Evolutionary conservation across 2,113 vertebrate genomes (phyloP).

Genomic region (Myrmecobius fasciatus): DNA sequence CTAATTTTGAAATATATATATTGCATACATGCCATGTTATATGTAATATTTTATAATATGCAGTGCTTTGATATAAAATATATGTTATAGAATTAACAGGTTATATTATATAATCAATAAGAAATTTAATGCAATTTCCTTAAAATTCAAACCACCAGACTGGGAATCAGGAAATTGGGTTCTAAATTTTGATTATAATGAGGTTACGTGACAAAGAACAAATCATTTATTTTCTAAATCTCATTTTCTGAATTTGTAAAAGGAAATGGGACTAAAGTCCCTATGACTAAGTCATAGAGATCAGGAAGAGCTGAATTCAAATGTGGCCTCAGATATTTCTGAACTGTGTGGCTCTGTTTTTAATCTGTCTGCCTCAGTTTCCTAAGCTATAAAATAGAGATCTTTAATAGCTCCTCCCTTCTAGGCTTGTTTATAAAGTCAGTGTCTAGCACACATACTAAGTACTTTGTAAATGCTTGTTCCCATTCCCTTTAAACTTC

Average conservation of each 20-base stretch:
- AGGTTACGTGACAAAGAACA: background rate
- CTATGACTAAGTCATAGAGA: too few species aligned
- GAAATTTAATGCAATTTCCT: background rate
- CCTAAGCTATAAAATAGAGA: background rate
- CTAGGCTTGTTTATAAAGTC: background rate
- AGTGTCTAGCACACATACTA: background rate
- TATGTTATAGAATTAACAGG: background rate
- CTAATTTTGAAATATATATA: background rate
- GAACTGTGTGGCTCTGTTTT: background rate
- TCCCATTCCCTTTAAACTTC: background rate
- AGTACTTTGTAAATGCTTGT: too few species aligned
- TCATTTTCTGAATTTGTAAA: background rate
- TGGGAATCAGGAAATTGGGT: background rate
- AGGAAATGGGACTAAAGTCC: background rate
- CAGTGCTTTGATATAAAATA: background rate
- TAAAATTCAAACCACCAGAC: background rate
- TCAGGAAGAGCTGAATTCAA: background rate
- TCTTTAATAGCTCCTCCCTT: background rate
- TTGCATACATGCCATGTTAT: background rate
- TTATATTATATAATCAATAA: background rate
- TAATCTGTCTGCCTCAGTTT: background rate
- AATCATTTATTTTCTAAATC: background rate
- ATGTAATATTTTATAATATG: background rate
- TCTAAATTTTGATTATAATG: background rate
- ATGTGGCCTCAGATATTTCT: background rate